phyloP scores from a whole-genome alignment of 2,888 invertebrate species.

The Conus canariensis region DNA sequence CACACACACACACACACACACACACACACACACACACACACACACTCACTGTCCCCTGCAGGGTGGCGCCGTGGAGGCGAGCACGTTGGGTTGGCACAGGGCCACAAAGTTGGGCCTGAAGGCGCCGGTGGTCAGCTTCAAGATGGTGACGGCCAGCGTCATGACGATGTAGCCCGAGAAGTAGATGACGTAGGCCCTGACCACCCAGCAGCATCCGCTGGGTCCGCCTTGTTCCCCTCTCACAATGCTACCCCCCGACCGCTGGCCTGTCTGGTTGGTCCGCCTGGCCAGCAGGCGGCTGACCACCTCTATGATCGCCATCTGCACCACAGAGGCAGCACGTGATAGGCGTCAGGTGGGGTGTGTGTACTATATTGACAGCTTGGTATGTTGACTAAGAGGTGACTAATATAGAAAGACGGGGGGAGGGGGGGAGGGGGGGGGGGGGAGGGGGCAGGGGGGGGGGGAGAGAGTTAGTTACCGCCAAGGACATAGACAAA shows the following conservation, averaged over 20 bases:
- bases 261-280: background rate
- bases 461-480: no score
- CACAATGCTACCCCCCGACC: background rate
- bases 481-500: no score
- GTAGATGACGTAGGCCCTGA: constrained; percentile 80
- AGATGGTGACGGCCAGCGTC: constrained; percentile 92
- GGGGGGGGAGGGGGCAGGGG: no score
- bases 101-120: constrained; percentile 94
- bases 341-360: no score
- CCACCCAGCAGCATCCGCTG: background rate
- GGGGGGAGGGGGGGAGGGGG: no score
- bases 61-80: constrained; percentile 22
- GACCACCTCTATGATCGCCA: background rate
- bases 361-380: no score
- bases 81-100: constrained; percentile 86
- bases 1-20: background rate
- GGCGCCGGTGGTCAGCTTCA: constrained; percentile 94
- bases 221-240: background rate
- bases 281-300: background rate
- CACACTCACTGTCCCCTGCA: background rate
- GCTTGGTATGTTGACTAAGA: no score
- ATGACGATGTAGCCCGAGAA: constrained; percentile 91
- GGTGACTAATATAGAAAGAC: no score
- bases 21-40: background rate
- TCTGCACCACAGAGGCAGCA: background rate